Evolutionary conservation across 2,797 vertebrate species (phyloP), one percentile per base, ranked within the genome.

Genomic region (Naso thynnoides): DNA sequence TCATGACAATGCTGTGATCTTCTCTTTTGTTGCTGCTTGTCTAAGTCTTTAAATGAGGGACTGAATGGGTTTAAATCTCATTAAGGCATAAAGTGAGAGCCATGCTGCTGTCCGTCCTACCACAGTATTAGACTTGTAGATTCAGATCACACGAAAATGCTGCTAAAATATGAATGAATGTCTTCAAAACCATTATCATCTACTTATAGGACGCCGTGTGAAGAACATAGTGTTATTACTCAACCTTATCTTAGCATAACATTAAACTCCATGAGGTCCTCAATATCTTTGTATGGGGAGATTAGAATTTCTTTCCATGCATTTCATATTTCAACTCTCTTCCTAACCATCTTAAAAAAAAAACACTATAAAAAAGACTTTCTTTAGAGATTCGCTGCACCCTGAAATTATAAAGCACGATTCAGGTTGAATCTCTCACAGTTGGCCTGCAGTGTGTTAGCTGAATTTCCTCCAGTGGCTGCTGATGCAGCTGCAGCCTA

Each of bases 41-140:
- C 83, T 89, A 80, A 88, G 80, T 88, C 83, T 85, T 81, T 76
- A 82, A 92, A 91, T 89, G 89, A 88, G 77, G 31, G 78, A 73
- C 71, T 88, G 89, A 87, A 89, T 76, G 84, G 75, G 74, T 83
- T 89, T 88, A 90, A 93, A 93, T 93, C 91, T 91, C 88, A 91
- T 94, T 93, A 93, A 78, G 85, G 60, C 79, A 54, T 79, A 78
- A 84, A 89, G 84, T 82, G 55, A 83, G 60, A 72, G 62, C 58
- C 27, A 33, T 48, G 65, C 79, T 23, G 58, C 63, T 61, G 73
- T 79, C 73, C 78, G 45, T 77, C 55, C 70, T 53, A 52, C 62
- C 11, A n/a, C 68, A 16, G 36, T 49, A 15, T 13, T 27, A 45
- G 77, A 80, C 36, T 27, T 69, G 21, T 56, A 68, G 67, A 82